These are phyloP conservation scores for Panurus biarmicus DNA, from an alignment of 2,113 vertebrate genomes.

Conservation along the genomic window DNA sequence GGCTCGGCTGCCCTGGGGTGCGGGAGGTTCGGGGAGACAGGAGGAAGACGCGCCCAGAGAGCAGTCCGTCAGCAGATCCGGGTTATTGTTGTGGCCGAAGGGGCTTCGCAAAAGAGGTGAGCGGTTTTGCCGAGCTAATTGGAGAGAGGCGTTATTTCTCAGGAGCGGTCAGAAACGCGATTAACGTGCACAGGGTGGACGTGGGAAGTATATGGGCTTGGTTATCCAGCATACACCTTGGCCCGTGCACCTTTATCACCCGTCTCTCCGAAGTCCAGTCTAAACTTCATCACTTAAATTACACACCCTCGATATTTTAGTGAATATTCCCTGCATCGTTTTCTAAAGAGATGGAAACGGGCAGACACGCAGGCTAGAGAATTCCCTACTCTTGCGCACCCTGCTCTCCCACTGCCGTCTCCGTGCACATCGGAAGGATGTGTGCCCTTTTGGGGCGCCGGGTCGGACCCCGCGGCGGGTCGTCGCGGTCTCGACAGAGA, in stretches of 20 bases:
- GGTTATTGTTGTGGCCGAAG: background rate
- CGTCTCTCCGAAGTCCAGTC: background rate
- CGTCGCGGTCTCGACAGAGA: background rate
- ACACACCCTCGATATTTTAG: background rate
- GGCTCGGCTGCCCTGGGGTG: background rate
- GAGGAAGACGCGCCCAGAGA: background rate
- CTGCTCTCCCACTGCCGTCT: background rate
- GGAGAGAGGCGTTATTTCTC: background rate
- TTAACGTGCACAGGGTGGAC: background rate
- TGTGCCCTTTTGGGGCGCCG: background rate
- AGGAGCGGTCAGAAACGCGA: background rate
- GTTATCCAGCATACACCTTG: background rate
- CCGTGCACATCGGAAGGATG: background rate
- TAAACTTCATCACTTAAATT: background rate
- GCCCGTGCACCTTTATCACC: background rate
- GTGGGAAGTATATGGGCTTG: background rate
- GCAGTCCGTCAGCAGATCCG: background rate
- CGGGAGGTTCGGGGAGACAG: background rate
- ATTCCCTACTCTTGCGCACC: background rate
- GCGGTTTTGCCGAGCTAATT: background rate
- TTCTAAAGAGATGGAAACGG: background rate
- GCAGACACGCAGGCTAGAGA: background rate
- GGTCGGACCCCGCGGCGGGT: background rate
- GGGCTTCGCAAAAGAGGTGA: background rate
- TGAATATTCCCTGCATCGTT: background rate